Evolutionary conservation across 2,113 vertebrate species (phyloP).

Genomic region (Perccottus glenii): DNA sequence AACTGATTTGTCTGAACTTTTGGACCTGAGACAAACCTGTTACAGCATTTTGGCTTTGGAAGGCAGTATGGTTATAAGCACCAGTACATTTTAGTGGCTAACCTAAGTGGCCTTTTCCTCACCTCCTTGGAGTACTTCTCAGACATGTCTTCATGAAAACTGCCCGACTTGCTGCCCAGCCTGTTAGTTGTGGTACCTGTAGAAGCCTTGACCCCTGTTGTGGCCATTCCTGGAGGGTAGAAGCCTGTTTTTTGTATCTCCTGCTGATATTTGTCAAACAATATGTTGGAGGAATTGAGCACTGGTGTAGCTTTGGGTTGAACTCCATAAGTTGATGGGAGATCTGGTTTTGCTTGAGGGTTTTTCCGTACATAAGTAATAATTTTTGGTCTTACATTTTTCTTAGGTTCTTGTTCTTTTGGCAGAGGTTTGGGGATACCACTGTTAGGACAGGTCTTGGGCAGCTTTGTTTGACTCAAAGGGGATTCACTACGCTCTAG

Average conservation of each 20-base stretch:
- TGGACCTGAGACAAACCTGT: no score
- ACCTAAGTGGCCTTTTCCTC: conserved; percentile 11
- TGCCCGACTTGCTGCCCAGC: conserved; percentile 79
- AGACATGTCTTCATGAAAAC: conserved; percentile 80
- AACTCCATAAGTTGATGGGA: conserved; percentile 71
- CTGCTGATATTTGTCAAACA: conserved; percentile 88
- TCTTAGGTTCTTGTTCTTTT: conserved; percentile 81
- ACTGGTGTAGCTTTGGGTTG: conserved; percentile 72
- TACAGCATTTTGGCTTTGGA: no score
- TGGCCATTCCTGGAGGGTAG: conserved; percentile 79
- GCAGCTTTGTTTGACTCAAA: conserved; percentile 77
- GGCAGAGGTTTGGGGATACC: conserved; percentile 85
- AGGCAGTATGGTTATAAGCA: no score
- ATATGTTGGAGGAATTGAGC: conserved; percentile 68
- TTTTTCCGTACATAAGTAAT: conserved; percentile 93
- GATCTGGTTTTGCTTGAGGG: conserved; percentile 76
- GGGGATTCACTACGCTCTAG: conserved; percentile 68
- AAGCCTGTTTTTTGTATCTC: conserved; percentile 86
- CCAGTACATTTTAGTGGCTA: neutral
- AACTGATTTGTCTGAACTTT: no score
- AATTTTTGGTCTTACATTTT: conserved; percentile 92
- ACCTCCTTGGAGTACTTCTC: conserved; percentile 81
- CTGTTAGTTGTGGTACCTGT: conserved; percentile 76
- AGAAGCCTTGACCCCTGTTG: conserved; percentile 82
- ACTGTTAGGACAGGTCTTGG: conserved; percentile 80